Evolutionary conservation across 1,140 invertebrate genomes (phyloP).

Genomic region (Meloidogyne floridensis): DNA sequence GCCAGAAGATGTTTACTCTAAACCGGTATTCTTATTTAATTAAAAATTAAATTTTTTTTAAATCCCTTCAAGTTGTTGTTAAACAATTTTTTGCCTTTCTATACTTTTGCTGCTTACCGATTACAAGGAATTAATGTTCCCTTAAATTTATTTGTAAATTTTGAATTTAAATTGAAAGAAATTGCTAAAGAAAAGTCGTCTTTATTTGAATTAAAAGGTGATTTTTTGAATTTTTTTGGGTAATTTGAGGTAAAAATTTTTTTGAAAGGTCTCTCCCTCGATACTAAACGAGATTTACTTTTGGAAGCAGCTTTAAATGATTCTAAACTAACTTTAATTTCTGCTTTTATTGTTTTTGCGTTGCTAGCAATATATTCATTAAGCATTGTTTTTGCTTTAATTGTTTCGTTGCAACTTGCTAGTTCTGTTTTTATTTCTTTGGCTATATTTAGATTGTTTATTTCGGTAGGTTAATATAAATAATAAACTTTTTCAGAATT

Average conservation of each 20-base stretch:
- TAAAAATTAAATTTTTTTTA: neutral
- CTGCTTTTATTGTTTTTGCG: conserved; percentile 40
- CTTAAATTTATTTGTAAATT: conserved; percentile 28
- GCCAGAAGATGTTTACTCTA: conserved; percentile 50
- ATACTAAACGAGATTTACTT: conserved; percentile 50
- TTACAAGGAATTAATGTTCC: conserved; percentile 43
- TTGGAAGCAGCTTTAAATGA: conserved; percentile 47
- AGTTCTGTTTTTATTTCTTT: conserved; percentile 33
- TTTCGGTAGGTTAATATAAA: neutral
- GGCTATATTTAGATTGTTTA: conserved; percentile 20
- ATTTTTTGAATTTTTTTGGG: neutral
- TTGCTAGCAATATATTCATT: conserved; percentile 36
- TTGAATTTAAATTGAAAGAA: conserved; percentile 37
- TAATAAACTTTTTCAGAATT: neutral
- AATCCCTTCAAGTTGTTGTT: conserved; percentile 41
- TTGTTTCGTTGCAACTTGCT: conserved; percentile 44
- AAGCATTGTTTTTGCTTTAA: conserved; percentile 42
- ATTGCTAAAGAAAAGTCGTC: conserved; percentile 9
- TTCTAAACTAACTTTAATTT: conserved; percentile 47
- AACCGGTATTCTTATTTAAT: conserved; percentile 36
- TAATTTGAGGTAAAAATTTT: neutral
- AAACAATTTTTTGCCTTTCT: conserved; percentile 62
- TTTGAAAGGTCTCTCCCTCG: conserved; percentile 42
- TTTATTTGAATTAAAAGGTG: conserved; percentile 41
- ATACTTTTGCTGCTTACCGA: conserved; percentile 50